A percentile compares a stretch with the other conserved stretches of the same genome.
These are phyloP conservation scores for Cranoglanis bouderius DNA, from an alignment of 2,113 vertebrate species.

Conservation along the genomic window DNA sequence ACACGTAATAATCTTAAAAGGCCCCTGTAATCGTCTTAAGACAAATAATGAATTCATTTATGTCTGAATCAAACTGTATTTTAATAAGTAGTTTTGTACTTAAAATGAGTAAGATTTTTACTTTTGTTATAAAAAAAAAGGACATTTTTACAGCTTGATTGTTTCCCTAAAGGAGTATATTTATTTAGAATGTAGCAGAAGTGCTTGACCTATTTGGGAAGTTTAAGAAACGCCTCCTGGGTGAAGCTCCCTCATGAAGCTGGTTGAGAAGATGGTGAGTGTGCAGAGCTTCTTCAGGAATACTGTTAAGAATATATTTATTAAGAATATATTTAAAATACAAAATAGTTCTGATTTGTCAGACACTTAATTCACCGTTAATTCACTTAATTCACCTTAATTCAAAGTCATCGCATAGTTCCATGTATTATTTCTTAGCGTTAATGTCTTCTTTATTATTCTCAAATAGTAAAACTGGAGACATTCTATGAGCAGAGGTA, in stretches of 20 bases:
- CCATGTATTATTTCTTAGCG: not conserved
- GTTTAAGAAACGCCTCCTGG: not conserved
- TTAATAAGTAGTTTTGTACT: not conserved
- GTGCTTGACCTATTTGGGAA: not conserved
- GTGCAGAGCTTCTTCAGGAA: not conserved
- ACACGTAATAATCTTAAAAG: not conserved
- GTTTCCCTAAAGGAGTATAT: not conserved
- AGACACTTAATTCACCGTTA: not conserved
- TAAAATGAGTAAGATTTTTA: too few relatives aligned
- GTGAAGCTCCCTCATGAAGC: not conserved
- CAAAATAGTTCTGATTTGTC: not conserved
- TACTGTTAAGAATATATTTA: not conserved
- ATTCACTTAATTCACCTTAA: too few relatives aligned
- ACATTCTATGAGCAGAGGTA: too few relatives aligned
- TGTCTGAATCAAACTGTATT: not conserved
- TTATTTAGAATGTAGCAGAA: not conserved
- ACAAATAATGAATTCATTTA: not conserved
- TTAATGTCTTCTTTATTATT: not conserved
- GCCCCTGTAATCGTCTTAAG: not conserved
- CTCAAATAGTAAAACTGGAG: not conserved
- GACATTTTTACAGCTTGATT: not conserved
- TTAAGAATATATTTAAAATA: not conserved
- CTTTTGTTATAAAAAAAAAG: not conserved
- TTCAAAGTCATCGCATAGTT: not conserved
- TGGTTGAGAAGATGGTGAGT: not conserved